Evolutionary conservation across 2,888 invertebrate genomes (phyloP), one percentile per base, ranked within the genome.

Genomic region (Adelognathus sp.): DNA sequence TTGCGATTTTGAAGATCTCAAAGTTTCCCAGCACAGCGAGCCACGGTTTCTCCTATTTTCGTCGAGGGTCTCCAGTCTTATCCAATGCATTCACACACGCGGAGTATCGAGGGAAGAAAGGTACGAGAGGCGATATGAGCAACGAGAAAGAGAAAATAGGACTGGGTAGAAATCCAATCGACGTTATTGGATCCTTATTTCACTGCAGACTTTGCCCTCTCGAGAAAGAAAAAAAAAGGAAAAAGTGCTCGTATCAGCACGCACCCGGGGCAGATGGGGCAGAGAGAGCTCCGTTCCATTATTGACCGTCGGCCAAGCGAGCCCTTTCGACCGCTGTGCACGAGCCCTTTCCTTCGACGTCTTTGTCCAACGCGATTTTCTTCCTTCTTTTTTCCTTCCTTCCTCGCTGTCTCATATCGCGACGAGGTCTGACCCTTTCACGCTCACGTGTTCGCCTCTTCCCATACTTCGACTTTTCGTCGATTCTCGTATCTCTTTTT

Each of bases 181-280:
- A 70, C 79, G 83, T 88, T 89, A 88, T 89, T 88, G 86, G 86
- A 87, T 84, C 85, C 85, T 87, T 83, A 85, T 86, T 88, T 87
- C 83, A 85, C 81, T 83, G 83, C 86, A 86, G 86, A 88, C 88
- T 87, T 88, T 85, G 84, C 83, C 86, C 87, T 86, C 88, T 88
- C 83, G 84, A 84, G 61, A 81, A 81, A 82, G 83, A 72, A 80
- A 73, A 86, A 87, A 89, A 84, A 86, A 84, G 69, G 76, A 73
- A 86, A 87, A 89, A 84, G 86, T 88, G 85, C 84, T 85, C 83
- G 86, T 87, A 89, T 89, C 90, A 89, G 88, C 89, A 89, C 87
- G 87, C 88, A 87, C 82, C 80, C 70, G 82, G 66, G 79, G 64
- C 54, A 52, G 29, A 61, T 54, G 71, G 60, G 73, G 61, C 63